Conservation (phyloP, 2,797 vertebrate genomes). For the Sorex maritimensis region DNA sequence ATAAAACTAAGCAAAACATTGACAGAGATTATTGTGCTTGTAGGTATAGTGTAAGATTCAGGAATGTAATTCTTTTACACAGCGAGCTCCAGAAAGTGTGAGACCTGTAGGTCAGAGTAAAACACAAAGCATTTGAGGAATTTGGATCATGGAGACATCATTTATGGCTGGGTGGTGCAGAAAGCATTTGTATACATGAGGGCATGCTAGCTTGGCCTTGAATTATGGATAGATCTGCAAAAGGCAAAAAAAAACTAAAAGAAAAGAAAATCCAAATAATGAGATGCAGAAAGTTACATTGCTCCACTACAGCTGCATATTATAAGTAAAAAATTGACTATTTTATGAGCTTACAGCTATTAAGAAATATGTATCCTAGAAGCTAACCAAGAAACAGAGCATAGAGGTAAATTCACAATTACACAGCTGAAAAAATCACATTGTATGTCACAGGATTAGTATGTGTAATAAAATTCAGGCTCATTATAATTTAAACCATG, state of each 20-base stretch:
- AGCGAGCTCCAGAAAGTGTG: background rate
- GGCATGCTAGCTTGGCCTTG: conserved; percentile 11
- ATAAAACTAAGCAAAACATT: background rate
- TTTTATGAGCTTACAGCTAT: conserved; percentile 48
- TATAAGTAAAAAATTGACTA: conserved; percentile 64
- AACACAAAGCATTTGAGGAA: background rate
- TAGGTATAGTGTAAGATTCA: background rate
- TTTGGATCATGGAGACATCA: conserved; percentile 6
- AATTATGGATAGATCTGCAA: conserved; percentile 56
- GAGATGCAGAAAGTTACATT: conserved; percentile 45
- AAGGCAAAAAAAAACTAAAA: background rate
- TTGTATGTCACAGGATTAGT: conserved; percentile 31
- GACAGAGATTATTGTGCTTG: background rate
- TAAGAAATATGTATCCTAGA: conserved; percentile 70
- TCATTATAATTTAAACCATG: conserved; percentile 51
- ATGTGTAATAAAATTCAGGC: conserved; percentile 64
- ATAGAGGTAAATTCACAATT: conserved; percentile 69
- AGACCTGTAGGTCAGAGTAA: background rate
- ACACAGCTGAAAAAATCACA: conserved; percentile 63
- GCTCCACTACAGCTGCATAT: conserved; percentile 1
- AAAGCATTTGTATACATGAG: conserved; percentile 18
- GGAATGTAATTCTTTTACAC: background rate
- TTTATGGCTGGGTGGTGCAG: conserved; percentile 7
- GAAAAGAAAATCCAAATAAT: conserved; percentile 62
- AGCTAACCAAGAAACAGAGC: conserved; percentile 70